Conservation (phyloP, 2,113 vertebrate genomes). For the Candoia aspera region DNA sequence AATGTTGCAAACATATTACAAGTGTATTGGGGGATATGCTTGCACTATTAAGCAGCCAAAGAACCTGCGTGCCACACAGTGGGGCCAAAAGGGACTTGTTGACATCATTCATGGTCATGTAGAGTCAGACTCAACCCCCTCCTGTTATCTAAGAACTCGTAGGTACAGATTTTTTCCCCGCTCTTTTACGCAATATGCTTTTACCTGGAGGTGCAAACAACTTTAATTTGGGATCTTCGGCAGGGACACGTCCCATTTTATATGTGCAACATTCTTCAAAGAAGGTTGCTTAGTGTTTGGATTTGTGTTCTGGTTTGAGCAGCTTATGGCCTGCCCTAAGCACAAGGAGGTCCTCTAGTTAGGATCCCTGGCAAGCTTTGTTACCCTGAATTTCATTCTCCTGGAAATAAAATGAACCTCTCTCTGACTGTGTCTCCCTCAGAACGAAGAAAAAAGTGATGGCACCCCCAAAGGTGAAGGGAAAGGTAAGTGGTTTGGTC, state of each 20-base stretch:
- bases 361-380: neutral
- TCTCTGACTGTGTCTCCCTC: constrained; percentile 59
- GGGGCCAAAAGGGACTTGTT: neutral
- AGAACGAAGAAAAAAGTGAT: constrained; percentile 82
- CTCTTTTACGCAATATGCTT: neutral
- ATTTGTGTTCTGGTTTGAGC: neutral
- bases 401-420: neutral
- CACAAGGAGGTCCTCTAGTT: constrained; percentile 30
- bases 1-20: neutral
- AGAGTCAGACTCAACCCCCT: neutral
- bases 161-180: neutral
- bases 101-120: neutral
- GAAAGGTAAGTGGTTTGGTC: constrained; percentile 75
- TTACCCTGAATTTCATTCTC: neutral
- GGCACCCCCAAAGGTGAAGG: constrained; percentile 74
- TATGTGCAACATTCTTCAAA: neutral
- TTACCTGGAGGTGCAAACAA: neutral
- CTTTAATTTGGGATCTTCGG: neutral
- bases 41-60: neutral
- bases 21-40: neutral
- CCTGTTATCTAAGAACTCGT: neutral
- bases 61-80: neutral
- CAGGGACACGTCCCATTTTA: neutral
- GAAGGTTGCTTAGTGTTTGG: neutral
- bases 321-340: too few species aligned